Percentiles rank a stretch among this genome's conserved stretches.
These are phyloP conservation scores for Mamestra brassicae DNA, from an alignment of 2,888 invertebrate species.

Conservation along the genomic window DNA sequence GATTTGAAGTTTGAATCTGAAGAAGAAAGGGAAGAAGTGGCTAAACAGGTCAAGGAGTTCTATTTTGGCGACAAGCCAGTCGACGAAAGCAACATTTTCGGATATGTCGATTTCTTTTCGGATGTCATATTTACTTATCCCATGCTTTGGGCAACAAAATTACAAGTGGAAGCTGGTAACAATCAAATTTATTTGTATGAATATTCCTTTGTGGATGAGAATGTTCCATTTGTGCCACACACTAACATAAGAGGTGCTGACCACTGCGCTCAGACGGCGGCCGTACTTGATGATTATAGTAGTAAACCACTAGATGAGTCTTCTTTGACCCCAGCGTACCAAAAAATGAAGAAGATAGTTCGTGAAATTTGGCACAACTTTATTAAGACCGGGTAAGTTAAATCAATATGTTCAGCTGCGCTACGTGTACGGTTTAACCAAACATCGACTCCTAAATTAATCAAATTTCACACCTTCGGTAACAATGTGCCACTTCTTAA, in stretches of 20 bases:
- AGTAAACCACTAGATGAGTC: constrained; percentile 19
- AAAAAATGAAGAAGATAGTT: constrained; percentile 59
- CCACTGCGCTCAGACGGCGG: constrained; percentile 72
- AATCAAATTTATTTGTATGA: constrained; percentile 75
- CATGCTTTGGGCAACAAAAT: background rate
- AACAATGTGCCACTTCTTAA: no score
- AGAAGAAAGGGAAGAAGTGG: constrained; percentile 69
- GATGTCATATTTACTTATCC: constrained; percentile 73
- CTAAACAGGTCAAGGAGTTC: constrained; percentile 69
- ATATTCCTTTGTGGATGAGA: constrained; percentile 73
- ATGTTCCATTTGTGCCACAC: constrained; percentile 62
- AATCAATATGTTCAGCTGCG: no score
- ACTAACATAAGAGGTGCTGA: constrained; percentile 67
- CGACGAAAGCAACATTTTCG: constrained; percentile 64
- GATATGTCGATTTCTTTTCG: constrained; percentile 73
- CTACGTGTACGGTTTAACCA: no score
- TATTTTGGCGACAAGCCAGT: constrained; percentile 74
- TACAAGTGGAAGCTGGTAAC: constrained; percentile 39
- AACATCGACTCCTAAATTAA: no score
- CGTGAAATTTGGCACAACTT: constrained; percentile 74
- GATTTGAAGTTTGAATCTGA: constrained; percentile 73
- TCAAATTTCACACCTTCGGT: no score
- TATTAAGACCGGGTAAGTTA: constrained; percentile 68
- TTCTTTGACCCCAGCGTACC: constrained; percentile 56
- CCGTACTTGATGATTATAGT: constrained; percentile 57